Conservation (phyloP, 2,888 invertebrate species). For the Lypha dubia region DNA sequence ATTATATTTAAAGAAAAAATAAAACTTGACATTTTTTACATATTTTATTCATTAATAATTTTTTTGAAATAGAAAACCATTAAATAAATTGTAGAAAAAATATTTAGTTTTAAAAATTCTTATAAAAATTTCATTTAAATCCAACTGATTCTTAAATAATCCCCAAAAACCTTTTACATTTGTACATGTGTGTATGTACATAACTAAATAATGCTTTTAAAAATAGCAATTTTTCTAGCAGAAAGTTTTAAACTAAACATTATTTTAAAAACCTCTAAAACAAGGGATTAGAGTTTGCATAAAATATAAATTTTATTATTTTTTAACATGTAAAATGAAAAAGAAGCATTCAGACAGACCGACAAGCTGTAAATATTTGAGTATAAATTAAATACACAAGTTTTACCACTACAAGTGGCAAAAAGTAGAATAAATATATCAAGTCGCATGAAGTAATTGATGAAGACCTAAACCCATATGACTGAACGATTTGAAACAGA, state of each 20-base stretch:
- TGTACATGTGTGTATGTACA: background rate
- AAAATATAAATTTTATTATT: constrained; percentile 41
- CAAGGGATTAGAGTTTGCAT: constrained; percentile 47
- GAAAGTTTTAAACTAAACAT: constrained; percentile 23
- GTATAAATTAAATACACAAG: constrained; percentile 16
- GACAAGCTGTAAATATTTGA: constrained; percentile 29
- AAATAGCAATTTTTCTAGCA: background rate
- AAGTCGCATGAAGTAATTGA: background rate
- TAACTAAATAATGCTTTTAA: background rate
- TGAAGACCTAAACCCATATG: background rate
- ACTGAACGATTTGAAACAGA: no score
- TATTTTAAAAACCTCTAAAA: constrained; percentile 35
- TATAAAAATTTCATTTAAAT: background rate
- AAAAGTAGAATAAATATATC: background rate
- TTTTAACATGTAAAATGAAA: background rate
- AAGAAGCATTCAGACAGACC: background rate
- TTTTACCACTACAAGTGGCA: background rate
- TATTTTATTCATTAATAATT: background rate
- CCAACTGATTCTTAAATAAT: background rate
- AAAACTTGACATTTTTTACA: background rate
- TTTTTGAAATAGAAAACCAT: no score
- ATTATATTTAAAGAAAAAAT: background rate
- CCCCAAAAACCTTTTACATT: background rate
- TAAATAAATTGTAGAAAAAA: no score
- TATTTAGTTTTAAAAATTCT: no score